A percentile compares a stretch with the other conserved stretches of the same genome.
Conservation (phyloP, 2,888 invertebrate species). For the Drosophila barbarae region DNA sequence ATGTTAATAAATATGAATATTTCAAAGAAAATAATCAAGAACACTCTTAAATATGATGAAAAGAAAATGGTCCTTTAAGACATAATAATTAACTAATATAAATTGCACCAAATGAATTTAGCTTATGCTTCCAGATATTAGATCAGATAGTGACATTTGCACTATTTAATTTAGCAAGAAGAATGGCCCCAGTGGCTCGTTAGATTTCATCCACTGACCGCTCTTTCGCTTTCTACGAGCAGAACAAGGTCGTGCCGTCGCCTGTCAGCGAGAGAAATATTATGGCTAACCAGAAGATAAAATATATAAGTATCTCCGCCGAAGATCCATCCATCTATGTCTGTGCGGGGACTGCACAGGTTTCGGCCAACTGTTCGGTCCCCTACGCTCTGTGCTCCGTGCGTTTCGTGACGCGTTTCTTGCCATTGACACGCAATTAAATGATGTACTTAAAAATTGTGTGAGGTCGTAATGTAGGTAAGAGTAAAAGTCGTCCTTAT, state of each 20-base stretch:
- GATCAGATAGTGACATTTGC: background rate
- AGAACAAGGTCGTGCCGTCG: conserved; percentile 69
- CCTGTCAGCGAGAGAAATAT: conserved; percentile 69
- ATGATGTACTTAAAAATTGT: conserved; percentile 59
- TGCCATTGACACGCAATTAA: conserved; percentile 78
- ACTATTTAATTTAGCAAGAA: background rate
- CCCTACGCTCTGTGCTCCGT: conserved; percentile 28
- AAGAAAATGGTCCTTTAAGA: background rate
- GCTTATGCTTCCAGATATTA: background rate
- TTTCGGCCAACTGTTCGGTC: conserved; percentile 52
- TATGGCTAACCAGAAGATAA: conserved; percentile 69
- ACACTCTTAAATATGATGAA: background rate
- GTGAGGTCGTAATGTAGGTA: conserved; percentile 50
- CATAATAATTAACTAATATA: background rate
- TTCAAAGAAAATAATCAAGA: background rate
- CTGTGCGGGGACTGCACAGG: conserved; percentile 33
- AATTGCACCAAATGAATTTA: background rate
- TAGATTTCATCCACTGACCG: conserved; percentile 14
- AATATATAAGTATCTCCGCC: conserved; percentile 44
- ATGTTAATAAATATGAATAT: background rate
- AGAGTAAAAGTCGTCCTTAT: conserved; percentile 2
- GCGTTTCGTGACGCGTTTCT: conserved; percentile 69
- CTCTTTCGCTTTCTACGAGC: conserved; percentile 69
- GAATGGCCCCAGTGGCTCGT: conserved; percentile 8
- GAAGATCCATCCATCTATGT: conserved; percentile 22